Evolutionary conservation across 2,797 vertebrate species (phyloP).

Genomic region (Sebastes minor): DNA sequence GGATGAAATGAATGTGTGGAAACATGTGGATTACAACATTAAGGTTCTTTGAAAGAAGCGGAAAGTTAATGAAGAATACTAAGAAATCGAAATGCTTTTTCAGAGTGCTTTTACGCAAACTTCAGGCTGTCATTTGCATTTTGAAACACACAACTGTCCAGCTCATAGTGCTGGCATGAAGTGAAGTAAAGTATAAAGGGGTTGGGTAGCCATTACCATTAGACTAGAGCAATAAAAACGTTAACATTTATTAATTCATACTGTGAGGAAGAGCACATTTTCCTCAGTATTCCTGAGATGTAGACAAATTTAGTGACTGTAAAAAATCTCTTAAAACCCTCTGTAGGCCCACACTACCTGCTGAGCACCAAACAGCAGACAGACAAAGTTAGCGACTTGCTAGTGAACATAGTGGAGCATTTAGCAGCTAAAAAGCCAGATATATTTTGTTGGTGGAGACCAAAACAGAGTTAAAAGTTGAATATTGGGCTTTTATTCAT

Average conservation of each 20-base stretch:
- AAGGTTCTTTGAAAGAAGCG: background rate
- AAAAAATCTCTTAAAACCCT: too few species aligned
- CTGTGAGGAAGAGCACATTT: background rate
- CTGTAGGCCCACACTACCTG: background rate
- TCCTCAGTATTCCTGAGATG: background rate
- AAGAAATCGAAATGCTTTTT: background rate
- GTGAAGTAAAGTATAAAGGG: background rate
- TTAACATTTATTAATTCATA: background rate
- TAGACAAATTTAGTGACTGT: background rate
- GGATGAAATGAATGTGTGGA: background rate
- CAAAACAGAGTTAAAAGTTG: background rate
- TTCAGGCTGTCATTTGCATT: constrained; percentile 57
- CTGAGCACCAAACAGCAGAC: background rate
- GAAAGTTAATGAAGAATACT: background rate
- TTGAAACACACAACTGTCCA: background rate
- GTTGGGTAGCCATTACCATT: background rate
- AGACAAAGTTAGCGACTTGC: background rate
- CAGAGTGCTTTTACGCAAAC: background rate
- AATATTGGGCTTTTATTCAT: background rate
- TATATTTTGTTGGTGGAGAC: background rate
- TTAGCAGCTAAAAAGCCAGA: background rate
- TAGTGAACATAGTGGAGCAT: background rate
- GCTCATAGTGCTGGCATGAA: background rate
- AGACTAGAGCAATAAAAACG: background rate
- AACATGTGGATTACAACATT: background rate